Evolutionary conservation across 2,888 invertebrate species (phyloP).

Genomic region (Acronicta alni): DNA sequence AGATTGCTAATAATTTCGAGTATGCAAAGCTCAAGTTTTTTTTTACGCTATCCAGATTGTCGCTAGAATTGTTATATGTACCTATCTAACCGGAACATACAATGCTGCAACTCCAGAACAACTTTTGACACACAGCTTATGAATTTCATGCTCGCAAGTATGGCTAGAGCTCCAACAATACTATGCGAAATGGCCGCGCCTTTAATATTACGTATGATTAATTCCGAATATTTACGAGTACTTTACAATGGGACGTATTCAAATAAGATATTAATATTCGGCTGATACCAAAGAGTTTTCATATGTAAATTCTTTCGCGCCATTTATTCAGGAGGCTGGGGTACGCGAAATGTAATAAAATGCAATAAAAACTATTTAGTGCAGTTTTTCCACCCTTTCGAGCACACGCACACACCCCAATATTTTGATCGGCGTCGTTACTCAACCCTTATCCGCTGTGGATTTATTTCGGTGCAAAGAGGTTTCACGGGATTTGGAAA

Average conservation of each 20-base stretch:
- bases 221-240: constrained; percentile 3
- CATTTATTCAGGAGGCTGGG: constrained; percentile 68
- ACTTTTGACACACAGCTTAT: background rate
- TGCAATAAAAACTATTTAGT: constrained; percentile 86
- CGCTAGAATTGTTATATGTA: too few relatives aligned
- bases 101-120: too few relatives aligned
- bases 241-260: background rate
- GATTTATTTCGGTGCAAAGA: constrained; percentile 38
- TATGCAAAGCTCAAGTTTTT: too few relatives aligned
- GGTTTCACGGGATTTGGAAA: constrained; percentile 16
- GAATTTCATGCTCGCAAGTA: background rate
- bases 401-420: constrained; percentile 59
- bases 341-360: constrained; percentile 73
- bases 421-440: constrained; percentile 68
- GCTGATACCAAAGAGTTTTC: constrained; percentile 61
- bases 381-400: constrained; percentile 77
- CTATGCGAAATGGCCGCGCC: background rate
- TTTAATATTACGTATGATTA: constrained; percentile 12
- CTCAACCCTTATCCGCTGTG: constrained; percentile 55
- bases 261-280: constrained; percentile 54
- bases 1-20: too few relatives aligned
- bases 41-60: too few relatives aligned
- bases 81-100: too few relatives aligned
- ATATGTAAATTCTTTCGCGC: constrained; percentile 79
- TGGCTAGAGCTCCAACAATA: background rate